phyloP scores from a whole-genome alignment of 2,797 vertebrate species.

The Podarcis lilfordi region DNA sequence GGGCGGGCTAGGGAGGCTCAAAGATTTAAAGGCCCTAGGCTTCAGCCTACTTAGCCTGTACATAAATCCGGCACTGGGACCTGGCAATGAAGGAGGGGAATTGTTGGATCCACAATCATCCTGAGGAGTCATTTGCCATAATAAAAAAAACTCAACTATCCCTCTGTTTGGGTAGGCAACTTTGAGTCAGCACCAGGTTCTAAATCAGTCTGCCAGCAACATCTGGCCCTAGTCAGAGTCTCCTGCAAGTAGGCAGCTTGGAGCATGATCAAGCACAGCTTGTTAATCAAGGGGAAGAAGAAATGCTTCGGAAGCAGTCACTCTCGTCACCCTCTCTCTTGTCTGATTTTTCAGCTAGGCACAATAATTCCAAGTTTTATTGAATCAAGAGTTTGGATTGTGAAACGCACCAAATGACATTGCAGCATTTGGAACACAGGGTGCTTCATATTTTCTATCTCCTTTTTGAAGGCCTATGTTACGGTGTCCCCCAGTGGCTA shows the following conservation, averaged over 20 bases:
- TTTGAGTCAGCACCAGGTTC: conserved; percentile 12
- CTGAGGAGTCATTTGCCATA: conserved; percentile 24
- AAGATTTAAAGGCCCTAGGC: too few species aligned
- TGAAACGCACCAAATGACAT: background rate
- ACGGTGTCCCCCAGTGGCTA: background rate
- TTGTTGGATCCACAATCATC: background rate
- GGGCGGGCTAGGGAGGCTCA: too few species aligned
- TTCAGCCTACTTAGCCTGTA: too few species aligned
- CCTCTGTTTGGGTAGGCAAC: conserved; percentile 16
- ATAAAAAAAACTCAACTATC: conserved; percentile 27
- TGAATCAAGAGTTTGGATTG: background rate
- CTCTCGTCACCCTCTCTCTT: background rate
- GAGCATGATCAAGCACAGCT: background rate
- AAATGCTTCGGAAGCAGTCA: background rate
- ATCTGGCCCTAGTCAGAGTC: background rate
- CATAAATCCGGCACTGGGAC: background rate
- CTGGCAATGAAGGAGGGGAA: background rate
- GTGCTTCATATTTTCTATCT: background rate
- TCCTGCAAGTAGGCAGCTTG: conserved; percentile 1
- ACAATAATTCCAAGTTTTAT: conserved; percentile 13
- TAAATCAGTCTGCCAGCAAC: conserved; percentile 15
- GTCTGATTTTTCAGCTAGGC: background rate
- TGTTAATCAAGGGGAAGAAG: conserved; percentile 8
- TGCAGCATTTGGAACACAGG: background rate
- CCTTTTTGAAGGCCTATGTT: background rate